These are phyloP conservation scores for Addax nasomaculatus DNA, from an alignment of 2,113 vertebrate genomes.

Conservation along the genomic window DNA sequence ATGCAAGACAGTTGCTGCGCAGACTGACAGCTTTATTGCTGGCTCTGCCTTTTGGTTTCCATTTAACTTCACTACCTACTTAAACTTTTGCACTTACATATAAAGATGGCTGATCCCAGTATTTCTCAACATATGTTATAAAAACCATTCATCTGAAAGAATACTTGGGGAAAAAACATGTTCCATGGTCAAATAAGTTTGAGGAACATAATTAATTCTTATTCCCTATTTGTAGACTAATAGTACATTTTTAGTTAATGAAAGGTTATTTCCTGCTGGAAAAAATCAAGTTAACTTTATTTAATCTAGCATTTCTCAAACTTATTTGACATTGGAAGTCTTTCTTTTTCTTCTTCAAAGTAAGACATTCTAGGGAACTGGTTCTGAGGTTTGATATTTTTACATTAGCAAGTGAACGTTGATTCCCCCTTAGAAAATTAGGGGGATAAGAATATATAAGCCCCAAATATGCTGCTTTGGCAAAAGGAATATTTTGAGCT, in stretches of 20 bases:
- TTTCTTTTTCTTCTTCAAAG: background rate
- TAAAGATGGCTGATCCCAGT: background rate
- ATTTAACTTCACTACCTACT: background rate
- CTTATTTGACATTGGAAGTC: background rate
- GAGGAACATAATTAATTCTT: background rate
- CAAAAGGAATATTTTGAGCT: background rate
- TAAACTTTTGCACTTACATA: background rate
- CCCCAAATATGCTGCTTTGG: background rate
- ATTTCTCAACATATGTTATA: background rate
- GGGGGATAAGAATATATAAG: background rate
- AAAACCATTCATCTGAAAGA: background rate
- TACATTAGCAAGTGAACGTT: background rate
- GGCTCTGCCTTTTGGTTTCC: background rate
- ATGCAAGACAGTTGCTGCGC: background rate
- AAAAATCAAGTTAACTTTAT: background rate
- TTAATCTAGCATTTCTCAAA: background rate
- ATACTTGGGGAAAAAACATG: background rate
- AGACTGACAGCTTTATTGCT: background rate
- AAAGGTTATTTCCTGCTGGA: background rate
- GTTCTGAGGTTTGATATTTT: background rate
- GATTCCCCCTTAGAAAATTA: background rate
- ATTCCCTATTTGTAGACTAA: background rate
- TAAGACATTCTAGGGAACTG: background rate
- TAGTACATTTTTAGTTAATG: background rate
- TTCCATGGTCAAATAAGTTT: background rate